phyloP scores from a whole-genome alignment of 37 sponge, comb jelly and placozoan species.

The Beroe ovata region DNA sequence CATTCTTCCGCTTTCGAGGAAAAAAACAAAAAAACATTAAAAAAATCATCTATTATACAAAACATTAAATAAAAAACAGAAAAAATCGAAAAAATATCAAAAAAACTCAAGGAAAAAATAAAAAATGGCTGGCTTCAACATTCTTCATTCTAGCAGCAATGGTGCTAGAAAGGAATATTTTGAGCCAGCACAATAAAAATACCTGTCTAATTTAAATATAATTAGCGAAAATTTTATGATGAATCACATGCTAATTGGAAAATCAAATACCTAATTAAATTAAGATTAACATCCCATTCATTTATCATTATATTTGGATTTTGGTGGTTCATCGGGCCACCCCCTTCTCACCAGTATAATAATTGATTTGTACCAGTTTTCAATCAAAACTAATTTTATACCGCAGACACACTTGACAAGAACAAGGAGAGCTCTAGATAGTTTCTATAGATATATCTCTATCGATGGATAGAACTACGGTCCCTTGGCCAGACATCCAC shows the following conservation, averaged over 20 bases:
- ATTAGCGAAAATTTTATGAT: background rate
- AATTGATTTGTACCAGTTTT: too few relatives aligned
- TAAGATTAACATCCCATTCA: too few relatives aligned
- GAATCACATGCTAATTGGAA: background rate
- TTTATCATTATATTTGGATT: too few relatives aligned
- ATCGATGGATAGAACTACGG: too few relatives aligned
- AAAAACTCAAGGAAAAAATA: constrained; percentile 63
- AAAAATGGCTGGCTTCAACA: constrained; percentile 16
- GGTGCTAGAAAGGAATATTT: background rate
- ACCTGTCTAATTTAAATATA: background rate
- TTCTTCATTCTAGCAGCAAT: background rate
- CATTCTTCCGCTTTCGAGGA: background rate
- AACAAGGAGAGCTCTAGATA: too few relatives aligned
- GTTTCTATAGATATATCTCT: too few relatives aligned
- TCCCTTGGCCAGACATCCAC: too few relatives aligned
- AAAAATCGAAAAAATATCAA: constrained; percentile 67
- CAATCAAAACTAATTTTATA: too few relatives aligned
- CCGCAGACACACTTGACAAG: too few relatives aligned
- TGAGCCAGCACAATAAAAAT: background rate
- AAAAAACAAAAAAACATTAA: constrained; percentile 27
- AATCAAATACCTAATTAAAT: background rate
- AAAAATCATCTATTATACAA: constrained; percentile 63
- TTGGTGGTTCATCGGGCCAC: too few relatives aligned
- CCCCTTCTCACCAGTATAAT: too few relatives aligned
- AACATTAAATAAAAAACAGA: constrained; percentile 68